These are phyloP conservation scores for Philereme transversata DNA, from an alignment of 2,888 invertebrate genomes.

Conservation along the genomic window DNA sequence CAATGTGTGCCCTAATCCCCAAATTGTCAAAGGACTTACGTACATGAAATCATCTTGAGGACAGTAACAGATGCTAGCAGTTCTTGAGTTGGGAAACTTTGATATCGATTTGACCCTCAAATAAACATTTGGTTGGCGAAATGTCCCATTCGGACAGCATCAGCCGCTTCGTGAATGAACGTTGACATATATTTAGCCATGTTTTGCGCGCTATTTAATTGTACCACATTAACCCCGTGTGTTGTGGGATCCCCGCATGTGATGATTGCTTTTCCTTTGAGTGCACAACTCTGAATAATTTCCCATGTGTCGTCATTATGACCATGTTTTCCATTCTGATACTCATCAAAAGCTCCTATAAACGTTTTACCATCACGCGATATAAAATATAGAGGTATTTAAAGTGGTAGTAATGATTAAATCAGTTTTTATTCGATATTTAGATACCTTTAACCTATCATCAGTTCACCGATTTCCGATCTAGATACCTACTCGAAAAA, in stretches of 20 bases:
- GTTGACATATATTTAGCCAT: slow-evolving; percentile 35
- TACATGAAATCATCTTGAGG: slow-evolving; percentile 13
- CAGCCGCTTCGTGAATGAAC: slow-evolving; percentile 27
- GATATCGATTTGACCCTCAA: slow-evolving; percentile 36
- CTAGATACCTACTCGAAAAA: neutral
- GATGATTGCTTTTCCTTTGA: slow-evolving; percentile 23
- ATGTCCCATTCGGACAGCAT: slow-evolving; percentile 19
- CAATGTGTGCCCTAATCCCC: slow-evolving; percentile 2
- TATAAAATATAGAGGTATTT: neutral
- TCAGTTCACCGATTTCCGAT: neutral
- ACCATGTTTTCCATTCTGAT: slow-evolving; percentile 6
- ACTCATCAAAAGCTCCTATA: neutral
- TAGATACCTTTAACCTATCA: no score
- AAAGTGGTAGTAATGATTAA: neutral
- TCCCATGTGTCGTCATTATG: slow-evolving; percentile 20
- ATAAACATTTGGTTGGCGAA: slow-evolving; percentile 23
- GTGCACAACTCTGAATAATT: slow-evolving; percentile 15
- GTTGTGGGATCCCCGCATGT: slow-evolving; percentile 28
- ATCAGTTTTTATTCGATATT: neutral
- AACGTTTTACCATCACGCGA: neutral
- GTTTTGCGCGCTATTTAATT: slow-evolving; percentile 30
- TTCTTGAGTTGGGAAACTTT: slow-evolving; percentile 36
- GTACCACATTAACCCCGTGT: slow-evolving; percentile 27
- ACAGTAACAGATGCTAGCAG: slow-evolving; percentile 30
- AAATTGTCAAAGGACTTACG: slow-evolving; percentile 6